Evolutionary conservation across 1,140 invertebrate genomes (phyloP).

Genomic region (Schlechtendalia chinensis): DNA sequence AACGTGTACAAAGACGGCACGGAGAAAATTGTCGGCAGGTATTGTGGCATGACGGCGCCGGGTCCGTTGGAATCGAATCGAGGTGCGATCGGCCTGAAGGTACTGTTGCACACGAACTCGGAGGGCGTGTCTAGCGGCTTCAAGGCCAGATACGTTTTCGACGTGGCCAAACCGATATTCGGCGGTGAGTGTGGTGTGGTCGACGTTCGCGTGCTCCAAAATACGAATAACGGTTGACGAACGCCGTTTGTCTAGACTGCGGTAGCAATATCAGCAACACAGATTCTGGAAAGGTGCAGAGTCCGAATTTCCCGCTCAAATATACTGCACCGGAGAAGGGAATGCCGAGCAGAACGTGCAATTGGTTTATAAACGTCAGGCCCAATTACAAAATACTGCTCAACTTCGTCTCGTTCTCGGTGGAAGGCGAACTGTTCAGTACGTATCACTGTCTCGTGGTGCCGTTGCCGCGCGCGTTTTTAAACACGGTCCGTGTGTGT

Average conservation of each 20-base stretch:
- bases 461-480: too few species aligned
- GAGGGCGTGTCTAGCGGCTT: conserved; percentile 86
- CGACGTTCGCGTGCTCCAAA: too few species aligned
- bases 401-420: conserved; percentile 81
- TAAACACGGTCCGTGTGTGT: too few species aligned
- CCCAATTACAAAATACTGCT: conserved; percentile 79
- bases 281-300: conserved; percentile 71
- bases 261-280: conserved; percentile 83
- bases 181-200: conserved; percentile 61
- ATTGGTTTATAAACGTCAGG: conserved; percentile 85
- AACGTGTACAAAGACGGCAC: conserved; percentile 78
- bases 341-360: conserved; percentile 78
- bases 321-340: conserved; percentile 76
- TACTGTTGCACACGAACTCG: conserved; percentile 79
- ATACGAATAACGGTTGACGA: too few species aligned
- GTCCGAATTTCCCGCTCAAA: conserved; percentile 81
- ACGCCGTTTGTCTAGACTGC: conserved; percentile 69
- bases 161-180: conserved; percentile 80
- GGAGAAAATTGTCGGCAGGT: conserved; percentile 79
- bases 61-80: conserved; percentile 87
- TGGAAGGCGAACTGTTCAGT: conserved; percentile 85
- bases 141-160: conserved; percentile 84
- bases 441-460: conserved; percentile 54
- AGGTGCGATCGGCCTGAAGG: conserved; percentile 76
- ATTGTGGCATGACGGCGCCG: conserved; percentile 79